Evolutionary conservation across 2,888 invertebrate species (phyloP).

Genomic region (Plebejus argus): DNA sequence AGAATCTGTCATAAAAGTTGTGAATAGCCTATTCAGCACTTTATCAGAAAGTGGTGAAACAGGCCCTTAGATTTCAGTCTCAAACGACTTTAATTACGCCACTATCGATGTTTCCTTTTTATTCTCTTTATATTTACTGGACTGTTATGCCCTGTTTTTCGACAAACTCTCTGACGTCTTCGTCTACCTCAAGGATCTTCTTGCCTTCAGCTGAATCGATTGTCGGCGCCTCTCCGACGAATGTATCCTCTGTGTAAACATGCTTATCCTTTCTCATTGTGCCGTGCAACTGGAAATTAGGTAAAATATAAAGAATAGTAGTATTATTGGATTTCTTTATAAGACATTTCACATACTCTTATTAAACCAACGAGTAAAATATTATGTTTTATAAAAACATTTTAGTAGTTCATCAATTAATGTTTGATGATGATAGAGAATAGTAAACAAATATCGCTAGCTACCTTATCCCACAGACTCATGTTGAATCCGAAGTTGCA

Average conservation of each 20-base stretch:
- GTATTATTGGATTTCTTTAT: no score
- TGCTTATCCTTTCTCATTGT: conserved; percentile 83
- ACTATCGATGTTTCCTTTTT: not conserved
- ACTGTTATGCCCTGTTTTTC: conserved; percentile 43
- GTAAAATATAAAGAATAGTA: not conserved
- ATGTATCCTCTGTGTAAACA: conserved; percentile 85
- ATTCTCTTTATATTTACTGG: not conserved
- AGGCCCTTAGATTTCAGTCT: no score
- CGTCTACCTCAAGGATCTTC: conserved; percentile 54
- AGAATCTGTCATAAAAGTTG: no score
- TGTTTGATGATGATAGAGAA: no score
- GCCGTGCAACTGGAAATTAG: conserved; percentile 81
- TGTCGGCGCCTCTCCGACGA: conserved; percentile 79
- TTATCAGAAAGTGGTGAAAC: no score
- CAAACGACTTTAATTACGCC: not conserved
- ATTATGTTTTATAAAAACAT: no score
- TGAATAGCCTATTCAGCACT: no score
- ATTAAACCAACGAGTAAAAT: no score
- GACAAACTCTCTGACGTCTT: conserved; percentile 60
- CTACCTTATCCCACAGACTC: conserved; percentile 84
- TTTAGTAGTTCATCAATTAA: no score
- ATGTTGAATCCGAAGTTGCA: conserved; percentile 89
- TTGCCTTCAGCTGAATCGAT: conserved; percentile 74
- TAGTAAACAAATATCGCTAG: not conserved
- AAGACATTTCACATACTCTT: no score